Percentiles rank a stretch among this genome's conserved stretches.
These are phyloP conservation scores for Eriocheir sinensis DNA, from an alignment of 1,140 invertebrate genomes.

Conservation along the genomic window DNA sequence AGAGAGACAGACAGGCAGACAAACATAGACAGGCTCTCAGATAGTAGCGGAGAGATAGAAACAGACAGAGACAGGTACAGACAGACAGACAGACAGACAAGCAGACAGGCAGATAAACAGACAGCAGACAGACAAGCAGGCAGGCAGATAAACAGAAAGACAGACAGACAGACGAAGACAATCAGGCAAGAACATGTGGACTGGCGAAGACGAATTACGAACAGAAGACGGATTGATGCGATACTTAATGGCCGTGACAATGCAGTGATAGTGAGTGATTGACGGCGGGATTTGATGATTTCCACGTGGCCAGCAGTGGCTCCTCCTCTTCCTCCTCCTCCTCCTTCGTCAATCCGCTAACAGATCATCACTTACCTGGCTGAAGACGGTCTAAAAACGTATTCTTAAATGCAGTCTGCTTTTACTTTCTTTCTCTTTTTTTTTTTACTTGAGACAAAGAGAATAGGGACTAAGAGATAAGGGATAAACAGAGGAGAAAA, in stretches of 20 bases:
- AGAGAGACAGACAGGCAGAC: not conserved
- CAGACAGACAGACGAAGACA: not conserved
- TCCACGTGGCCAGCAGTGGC: no score
- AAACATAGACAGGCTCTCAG: not conserved
- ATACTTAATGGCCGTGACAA: no score
- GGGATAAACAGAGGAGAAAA: not conserved
- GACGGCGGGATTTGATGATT: no score
- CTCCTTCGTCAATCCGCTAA: no score
- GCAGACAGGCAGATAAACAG: slow-evolving; percentile 20
- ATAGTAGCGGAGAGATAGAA: not conserved
- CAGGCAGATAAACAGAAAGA: not conserved
- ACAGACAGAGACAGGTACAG: not conserved
- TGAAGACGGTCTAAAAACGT: no score
- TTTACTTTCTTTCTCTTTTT: slow-evolving; percentile 16
- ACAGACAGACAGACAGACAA: slow-evolving; percentile 37
- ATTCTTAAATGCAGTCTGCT: not conserved
- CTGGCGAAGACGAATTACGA: not conserved
- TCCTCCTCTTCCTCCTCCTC: no score
- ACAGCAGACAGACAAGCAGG: no score
- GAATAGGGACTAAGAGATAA: no score
- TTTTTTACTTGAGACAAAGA: no score
- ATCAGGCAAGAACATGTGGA: not conserved
- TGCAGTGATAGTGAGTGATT: no score
- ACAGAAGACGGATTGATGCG: not conserved
- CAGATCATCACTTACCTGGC: no score